Base-by-base conservation (phyloP, 2,888 invertebrate species). In the Synanthedon andrenaeformis region DNA sequence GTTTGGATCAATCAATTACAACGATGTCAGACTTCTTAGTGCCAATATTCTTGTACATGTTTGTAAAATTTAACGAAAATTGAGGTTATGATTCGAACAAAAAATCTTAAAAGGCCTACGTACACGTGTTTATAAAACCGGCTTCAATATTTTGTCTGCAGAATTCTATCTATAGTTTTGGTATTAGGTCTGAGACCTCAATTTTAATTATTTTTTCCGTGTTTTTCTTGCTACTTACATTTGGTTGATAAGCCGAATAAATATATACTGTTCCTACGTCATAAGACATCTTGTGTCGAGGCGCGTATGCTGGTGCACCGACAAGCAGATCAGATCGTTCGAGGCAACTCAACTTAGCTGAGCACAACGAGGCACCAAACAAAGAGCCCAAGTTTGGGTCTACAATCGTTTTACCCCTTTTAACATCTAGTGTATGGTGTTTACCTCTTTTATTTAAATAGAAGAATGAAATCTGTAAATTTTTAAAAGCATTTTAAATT, bases 261-360 rank as follows among this genome's bases (percentile, higher is more conserved):
- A 90, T 71, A 59, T 89, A 89, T 1, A 91, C 89, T 42, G 84
- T 85, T 0, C 91, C 92, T 41, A 80, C 75, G 58, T 91, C 90
- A 57, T 72, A 77, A 1, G 19, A 19, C 6, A 49, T 56, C 2
- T 54, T 52, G 1, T 56, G 51, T 0, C 50, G 19, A 12, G 56
- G 45, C 0, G 74, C 68, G 48, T 72, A 77, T 11, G 76, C 69
- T 0, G 92, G 92, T 0, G 92, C 91, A 0, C 91, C 92, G 0
- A 92, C 89, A 0, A 92, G 64, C 1, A 92, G 65, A 52, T 90
- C 90, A 51, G 84, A 82, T 3, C 76, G 72, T 2, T 71, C 69
- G 57, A 87, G 88, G 1, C 63, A 67, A 49, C 79, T 80, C 1
- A 91, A 58, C 55, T 82, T 85, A 0, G 71, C 75, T 0, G 73